These are phyloP conservation scores for Clitarchus hookeri DNA, from an alignment of 2,888 invertebrate genomes.

Conservation along the genomic window DNA sequence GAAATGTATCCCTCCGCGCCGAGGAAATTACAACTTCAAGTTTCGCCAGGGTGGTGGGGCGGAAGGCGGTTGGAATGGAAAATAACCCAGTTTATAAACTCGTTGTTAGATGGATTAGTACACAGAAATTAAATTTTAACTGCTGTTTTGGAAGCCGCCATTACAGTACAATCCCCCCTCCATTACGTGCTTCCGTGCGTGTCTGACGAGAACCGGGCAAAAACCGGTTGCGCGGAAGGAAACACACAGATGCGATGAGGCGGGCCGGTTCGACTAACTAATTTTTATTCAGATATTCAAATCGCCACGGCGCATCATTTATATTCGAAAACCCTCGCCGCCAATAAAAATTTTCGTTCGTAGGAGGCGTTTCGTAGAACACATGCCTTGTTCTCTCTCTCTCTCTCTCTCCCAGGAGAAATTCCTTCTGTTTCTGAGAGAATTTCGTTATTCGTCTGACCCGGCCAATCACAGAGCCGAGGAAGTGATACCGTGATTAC, in stretches of 20 bases:
- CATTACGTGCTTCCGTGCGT: background rate
- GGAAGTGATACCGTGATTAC: background rate
- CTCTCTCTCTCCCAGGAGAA: background rate
- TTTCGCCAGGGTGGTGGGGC: background rate
- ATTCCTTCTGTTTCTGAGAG: background rate
- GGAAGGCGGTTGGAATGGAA: background rate
- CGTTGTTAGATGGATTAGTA: slow-evolving; percentile 10
- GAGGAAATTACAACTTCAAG: background rate
- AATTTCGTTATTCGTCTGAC: background rate
- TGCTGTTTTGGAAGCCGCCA: slow-evolving; percentile 10
- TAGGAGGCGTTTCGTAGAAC: background rate
- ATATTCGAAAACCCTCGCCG: background rate
- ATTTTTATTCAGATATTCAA: slow-evolving; percentile 14
- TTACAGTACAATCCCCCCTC: background rate
- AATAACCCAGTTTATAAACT: slow-evolving; percentile 5
- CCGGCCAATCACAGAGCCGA: background rate
- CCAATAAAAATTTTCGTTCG: background rate
- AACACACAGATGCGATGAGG: background rate
- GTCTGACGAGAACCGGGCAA: background rate
- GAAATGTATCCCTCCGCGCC: background rate
- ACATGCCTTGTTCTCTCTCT: background rate
- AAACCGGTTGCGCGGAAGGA: background rate
- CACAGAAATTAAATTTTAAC: slow-evolving; percentile 14
- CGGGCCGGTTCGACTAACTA: background rate
- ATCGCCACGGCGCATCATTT: background rate